Evolutionary conservation across 2,797 vertebrate species (phyloP).

Genomic region (Streptopelia turtur): DNA sequence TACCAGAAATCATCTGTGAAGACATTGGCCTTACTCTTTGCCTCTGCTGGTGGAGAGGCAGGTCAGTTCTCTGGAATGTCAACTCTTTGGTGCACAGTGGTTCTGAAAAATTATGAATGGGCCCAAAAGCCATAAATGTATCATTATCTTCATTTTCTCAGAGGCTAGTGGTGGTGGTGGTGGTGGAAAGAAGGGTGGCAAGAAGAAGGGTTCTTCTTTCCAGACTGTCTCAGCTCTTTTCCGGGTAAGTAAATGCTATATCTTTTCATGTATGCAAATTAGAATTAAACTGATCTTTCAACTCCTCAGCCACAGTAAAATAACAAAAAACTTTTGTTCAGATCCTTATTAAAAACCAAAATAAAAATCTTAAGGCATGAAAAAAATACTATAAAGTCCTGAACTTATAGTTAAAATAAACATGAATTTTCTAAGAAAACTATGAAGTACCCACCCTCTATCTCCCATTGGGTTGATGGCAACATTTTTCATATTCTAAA

Average conservation of each 20-base stretch:
- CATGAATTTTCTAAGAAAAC: neutral
- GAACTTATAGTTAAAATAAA: neutral
- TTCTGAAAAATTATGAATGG: neutral
- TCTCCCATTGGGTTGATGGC: neutral
- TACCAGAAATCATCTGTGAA: too few relatives aligned
- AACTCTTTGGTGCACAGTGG: neutral
- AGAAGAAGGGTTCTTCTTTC: constrained; percentile 61
- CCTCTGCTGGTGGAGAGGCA: constrained; percentile 24
- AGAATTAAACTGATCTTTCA: neutral
- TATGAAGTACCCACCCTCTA: neutral
- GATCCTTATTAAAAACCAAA: neutral
- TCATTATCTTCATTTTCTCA: neutral
- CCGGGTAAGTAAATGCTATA: neutral
- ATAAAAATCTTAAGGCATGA: neutral
- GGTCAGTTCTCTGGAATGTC: neutral
- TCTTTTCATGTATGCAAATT: neutral
- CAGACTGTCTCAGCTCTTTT: constrained; percentile 53
- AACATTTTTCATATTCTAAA: neutral
- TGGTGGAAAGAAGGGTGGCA: constrained; percentile 27
- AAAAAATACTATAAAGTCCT: neutral
- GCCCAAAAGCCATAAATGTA: neutral
- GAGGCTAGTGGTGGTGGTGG: constrained; percentile 33
- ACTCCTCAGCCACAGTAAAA: neutral
- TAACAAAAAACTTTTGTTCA: neutral
- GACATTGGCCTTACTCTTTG: neutral